Conservation (phyloP, 1,140 invertebrate species). For the Halyomorpha halys region DNA sequence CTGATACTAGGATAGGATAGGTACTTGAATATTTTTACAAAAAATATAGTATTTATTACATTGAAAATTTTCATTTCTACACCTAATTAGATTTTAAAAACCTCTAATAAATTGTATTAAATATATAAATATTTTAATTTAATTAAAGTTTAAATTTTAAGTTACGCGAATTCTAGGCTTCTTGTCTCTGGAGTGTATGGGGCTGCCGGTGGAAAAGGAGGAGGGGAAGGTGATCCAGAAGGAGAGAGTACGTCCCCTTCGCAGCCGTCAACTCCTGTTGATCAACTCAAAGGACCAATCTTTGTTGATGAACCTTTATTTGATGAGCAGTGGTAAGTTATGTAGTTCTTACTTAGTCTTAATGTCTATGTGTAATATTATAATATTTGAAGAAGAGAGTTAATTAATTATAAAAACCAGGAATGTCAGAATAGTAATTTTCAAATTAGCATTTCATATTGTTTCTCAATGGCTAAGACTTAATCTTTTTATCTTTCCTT, state of each 20-base stretch:
- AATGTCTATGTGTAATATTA: no score
- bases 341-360: no score
- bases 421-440: no score
- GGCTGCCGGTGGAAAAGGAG: slow-evolving; percentile 29
- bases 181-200: slow-evolving; percentile 30
- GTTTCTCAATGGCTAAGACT: no score
- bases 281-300: slow-evolving; percentile 24
- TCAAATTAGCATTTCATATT: no score
- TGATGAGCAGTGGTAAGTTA: slow-evolving; percentile 25
- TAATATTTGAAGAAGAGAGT: no score
- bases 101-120: slow-evolving; percentile 3
- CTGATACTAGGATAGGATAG: no score
- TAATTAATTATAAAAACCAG: no score
- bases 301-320: slow-evolving; percentile 24
- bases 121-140: neutral
- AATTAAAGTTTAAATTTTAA: neutral
- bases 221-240: slow-evolving; percentile 19
- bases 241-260: slow-evolving; percentile 22
- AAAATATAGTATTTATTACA: no score
- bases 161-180: slow-evolving; percentile 16
- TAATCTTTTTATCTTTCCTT: no score
- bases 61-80: slow-evolving; percentile 18
- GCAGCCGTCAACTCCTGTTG: slow-evolving; percentile 21
- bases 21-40: no score
- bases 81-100: slow-evolving; percentile 15